phyloP scores from a whole-genome alignment of 1,140 invertebrate genomes.

The Tetraneura akinire region DNA sequence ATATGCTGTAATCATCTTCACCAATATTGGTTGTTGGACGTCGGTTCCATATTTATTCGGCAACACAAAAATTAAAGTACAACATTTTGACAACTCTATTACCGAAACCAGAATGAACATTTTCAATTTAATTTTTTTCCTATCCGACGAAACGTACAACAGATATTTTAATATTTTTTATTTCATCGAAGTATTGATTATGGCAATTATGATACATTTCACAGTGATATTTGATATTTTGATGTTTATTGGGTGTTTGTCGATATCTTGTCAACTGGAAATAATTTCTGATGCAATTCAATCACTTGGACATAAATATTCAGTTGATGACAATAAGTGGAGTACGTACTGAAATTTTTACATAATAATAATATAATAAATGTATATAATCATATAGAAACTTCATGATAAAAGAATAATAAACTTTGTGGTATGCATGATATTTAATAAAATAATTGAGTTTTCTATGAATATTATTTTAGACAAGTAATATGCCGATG shows the following conservation, averaged over 20 bases:
- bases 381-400: too few relatives aligned
- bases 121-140: background rate
- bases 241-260: background rate
- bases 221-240: background rate
- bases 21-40: background rate
- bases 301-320: background rate
- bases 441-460: too few relatives aligned
- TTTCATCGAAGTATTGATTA: background rate
- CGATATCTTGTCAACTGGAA: slow-evolving; percentile 12
- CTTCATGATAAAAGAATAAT: too few relatives aligned
- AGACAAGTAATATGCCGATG: too few relatives aligned
- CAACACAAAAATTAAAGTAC: background rate
- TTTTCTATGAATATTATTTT: too few relatives aligned
- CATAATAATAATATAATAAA: too few relatives aligned
- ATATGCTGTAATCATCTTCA: background rate
- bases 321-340: background rate
- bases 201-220: background rate
- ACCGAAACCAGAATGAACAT: background rate
- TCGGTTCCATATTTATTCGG: background rate
- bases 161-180: background rate
- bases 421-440: too few relatives aligned
- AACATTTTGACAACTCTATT: background rate
- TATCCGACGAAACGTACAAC: background rate
- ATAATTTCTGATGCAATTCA: background rate
- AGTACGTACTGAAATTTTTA: too few relatives aligned